Conservation (phyloP, 2,888 invertebrate species). For the Dinocampus coccinellae region DNA sequence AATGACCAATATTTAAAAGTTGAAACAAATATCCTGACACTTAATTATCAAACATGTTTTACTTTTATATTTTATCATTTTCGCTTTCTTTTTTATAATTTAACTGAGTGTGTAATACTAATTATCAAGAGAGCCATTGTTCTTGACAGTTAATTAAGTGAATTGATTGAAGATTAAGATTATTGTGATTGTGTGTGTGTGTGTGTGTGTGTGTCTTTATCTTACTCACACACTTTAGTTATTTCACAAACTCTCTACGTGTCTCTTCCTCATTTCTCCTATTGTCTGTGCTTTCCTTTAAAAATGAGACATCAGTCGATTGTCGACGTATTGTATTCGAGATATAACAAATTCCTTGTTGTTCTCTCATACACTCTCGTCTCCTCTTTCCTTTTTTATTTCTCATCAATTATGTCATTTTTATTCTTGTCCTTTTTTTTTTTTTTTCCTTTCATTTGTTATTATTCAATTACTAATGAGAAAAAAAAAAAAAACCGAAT, state of each 20-base stretch:
- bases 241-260: conserved; percentile 27
- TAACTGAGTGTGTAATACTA: neutral
- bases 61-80: no score
- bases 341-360: conserved; percentile 39
- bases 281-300: conserved; percentile 25
- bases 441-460: no score
- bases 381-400: no score
- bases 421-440: conserved; percentile 22
- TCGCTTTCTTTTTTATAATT: no score
- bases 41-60: no score
- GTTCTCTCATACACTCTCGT: neutral
- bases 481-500: neutral
- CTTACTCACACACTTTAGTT: neutral
- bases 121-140: conserved; percentile 41
- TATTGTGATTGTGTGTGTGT: conserved; percentile 28
- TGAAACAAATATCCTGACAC: no score
- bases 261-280: conserved; percentile 22
- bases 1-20: no score
- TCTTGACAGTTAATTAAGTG: conserved; percentile 62
- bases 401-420: no score
- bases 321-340: conserved; percentile 46
- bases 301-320: conserved; percentile 43
- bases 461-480: neutral
- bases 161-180: conserved; percentile 61
- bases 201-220: conserved; percentile 4